phyloP scores from a whole-genome alignment of 1,140 invertebrate genomes.

The Magallana gigas region DNA sequence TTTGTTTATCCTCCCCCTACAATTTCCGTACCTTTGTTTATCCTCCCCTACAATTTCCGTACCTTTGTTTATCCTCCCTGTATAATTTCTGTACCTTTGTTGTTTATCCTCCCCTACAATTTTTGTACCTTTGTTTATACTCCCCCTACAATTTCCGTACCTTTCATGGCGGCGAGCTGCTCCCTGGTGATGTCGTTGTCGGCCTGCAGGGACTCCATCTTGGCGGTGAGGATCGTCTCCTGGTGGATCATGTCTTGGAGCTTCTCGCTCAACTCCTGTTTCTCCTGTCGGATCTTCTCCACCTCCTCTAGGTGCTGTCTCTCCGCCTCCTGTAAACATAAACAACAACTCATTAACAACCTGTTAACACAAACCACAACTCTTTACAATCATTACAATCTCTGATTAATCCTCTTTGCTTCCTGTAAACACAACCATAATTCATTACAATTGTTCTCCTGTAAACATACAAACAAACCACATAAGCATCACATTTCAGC shows the following conservation, averaged over 20 bases:
- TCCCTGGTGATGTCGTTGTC: conserved; percentile 80
- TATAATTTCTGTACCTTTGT: conserved; percentile 65
- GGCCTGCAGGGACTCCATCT: conserved; percentile 77
- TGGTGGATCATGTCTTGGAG: conserved; percentile 79
- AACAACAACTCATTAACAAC: conserved; percentile 41
- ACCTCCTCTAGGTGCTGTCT: conserved; percentile 80
- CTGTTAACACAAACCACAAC: conserved; percentile 64
- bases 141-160: conserved; percentile 38
- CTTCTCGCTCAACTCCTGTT: conserved; percentile 78
- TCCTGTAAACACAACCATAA: too few species aligned
- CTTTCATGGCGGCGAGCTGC: conserved; percentile 79
- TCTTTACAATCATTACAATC: neutral
- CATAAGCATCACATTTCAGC: too few species aligned
- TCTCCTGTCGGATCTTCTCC: conserved; percentile 80
- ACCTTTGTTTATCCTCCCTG: too few species aligned
- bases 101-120: too few species aligned
- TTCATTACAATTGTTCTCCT: too few species aligned
- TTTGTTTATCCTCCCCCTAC: too few species aligned
- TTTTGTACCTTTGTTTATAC: too few species aligned
- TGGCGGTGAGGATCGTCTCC: conserved; percentile 75
- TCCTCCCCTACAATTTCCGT: too few species aligned
- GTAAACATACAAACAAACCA: too few species aligned
- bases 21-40: conserved; percentile 64
- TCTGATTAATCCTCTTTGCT: neutral
- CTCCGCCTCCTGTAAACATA: conserved; percentile 79